These are phyloP conservation scores for Smittia sp. DNA, from an alignment of 2,888 invertebrate species.

Conservation along the genomic window DNA sequence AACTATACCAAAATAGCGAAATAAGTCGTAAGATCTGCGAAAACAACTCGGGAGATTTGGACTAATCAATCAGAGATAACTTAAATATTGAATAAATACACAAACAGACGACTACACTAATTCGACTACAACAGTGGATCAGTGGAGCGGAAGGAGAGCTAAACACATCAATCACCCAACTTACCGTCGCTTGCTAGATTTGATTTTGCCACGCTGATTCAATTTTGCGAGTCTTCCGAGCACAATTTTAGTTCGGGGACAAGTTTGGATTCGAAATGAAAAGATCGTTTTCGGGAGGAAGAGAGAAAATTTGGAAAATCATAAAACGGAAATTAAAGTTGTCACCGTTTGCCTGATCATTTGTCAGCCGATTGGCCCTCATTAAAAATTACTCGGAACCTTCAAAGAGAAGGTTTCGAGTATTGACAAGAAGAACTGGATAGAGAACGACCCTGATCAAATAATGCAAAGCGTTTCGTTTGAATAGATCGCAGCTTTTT, in stretches of 20 bases:
- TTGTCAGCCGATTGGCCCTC: too few relatives aligned
- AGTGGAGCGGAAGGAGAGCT: background rate
- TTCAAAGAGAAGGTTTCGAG: too few relatives aligned
- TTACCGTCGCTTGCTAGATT: conserved; percentile 41
- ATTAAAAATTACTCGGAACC: too few relatives aligned
- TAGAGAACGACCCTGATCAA: too few relatives aligned
- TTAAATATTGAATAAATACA: background rate
- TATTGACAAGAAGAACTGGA: too few relatives aligned
- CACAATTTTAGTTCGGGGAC: background rate
- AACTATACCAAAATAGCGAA: background rate
- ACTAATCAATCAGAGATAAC: background rate
- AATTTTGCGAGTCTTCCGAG: conserved; percentile 36
- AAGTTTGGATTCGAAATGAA: background rate
- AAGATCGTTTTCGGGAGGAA: background rate
- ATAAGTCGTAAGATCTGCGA: too few relatives aligned
- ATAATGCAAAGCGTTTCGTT: too few relatives aligned
- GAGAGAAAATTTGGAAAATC: conserved; percentile 34
- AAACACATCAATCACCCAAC: background rate
- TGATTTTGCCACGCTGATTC: conserved; percentile 36
- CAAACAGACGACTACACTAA: conserved; percentile 38
- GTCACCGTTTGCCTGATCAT: background rate
- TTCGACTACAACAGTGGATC: background rate
- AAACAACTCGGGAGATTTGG: background rate
- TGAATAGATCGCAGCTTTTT: too few relatives aligned
- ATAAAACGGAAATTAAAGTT: conserved; percentile 37